Evolutionary conservation across 2,797 vertebrate genomes (phyloP).

Genomic region (Falco berigora): DNA sequence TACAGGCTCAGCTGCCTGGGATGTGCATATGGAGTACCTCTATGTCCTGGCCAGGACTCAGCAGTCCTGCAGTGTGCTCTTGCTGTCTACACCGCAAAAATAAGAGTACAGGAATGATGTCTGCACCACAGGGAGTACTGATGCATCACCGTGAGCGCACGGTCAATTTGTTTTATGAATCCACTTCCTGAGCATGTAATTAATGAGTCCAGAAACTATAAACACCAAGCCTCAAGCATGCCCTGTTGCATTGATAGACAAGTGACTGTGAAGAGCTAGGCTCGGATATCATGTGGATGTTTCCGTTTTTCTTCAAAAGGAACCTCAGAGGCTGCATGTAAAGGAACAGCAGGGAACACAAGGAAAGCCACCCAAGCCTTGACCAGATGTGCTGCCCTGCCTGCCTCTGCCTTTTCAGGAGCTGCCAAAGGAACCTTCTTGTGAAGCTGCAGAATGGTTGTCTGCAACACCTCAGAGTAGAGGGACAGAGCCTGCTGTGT

Average conservation of each 20-base stretch:
- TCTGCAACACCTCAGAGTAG: not conserved
- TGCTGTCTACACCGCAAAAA: not conserved
- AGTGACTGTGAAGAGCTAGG: not conserved
- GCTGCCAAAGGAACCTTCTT: not conserved
- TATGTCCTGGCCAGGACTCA: not conserved
- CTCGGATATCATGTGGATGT: not conserved
- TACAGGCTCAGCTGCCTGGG: not conserved
- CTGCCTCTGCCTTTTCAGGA: not conserved
- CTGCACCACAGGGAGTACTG: not conserved
- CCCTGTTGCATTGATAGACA: rapidly evolving
- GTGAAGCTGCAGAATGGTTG: not conserved
- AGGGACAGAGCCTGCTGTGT: not conserved
- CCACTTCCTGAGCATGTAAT: not conserved
- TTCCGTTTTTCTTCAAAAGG: not conserved
- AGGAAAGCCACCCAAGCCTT: not conserved
- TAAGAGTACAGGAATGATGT: not conserved
- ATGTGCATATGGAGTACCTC: not conserved
- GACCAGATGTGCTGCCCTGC: not conserved
- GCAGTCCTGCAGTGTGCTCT: not conserved
- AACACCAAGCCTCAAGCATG: not conserved
- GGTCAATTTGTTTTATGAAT: not conserved
- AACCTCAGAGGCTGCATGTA: not conserved
- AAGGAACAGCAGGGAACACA: not conserved
- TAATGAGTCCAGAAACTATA: not conserved
- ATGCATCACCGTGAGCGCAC: not conserved